Evolutionary conservation across 2,797 vertebrate genomes (phyloP), one percentile per base, ranked within the genome.

Genomic region (Emydoidea blandingii): DNA sequence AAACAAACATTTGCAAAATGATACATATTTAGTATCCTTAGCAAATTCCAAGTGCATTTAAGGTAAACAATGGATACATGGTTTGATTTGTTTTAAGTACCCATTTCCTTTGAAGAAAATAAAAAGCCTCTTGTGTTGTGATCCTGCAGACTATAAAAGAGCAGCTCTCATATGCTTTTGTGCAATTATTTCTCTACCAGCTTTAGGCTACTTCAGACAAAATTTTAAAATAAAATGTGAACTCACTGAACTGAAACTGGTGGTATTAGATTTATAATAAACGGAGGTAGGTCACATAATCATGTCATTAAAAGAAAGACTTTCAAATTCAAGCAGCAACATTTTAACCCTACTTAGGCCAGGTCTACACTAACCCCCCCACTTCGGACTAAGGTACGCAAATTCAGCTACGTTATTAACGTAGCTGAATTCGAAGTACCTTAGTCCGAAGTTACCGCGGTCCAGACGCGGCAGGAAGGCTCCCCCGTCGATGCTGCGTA

Each of bases 211-310:
- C 97, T 96, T 95, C 88, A 91, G 84, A 90, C 95, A 94, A 84
- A 97, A 86, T 91, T 97, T 98, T 98, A 97, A 72, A 98, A 98
- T 97, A 98, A 98, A 99, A 98, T 98, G 97, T 94, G 97, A 98
- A 98, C 97, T 96, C 98, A 97, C 89, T 98, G 98, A 98, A 98
- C 98, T 98, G 99, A 98, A 98, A 98, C 99, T 94, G 95, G 95
- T 95, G 59, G 98, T 98, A 98, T 98, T 98, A 98, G 97, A 97
- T 98, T 98, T 98, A 98, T 98, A 98, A 98, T 98, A 98, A 99
- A 99, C 98, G 99, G 97, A 98, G 99, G 98, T 95, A 98, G 98
- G 98, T 99, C 97, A 98, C 98, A 79, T 86, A 34, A 96, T 86
- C 41, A 34, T 87, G 83, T 95, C 86, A 81, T 81, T 83, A 84